These are phyloP conservation scores for Neodiprion pinetum DNA, from an alignment of 1,140 invertebrate species.

Conservation along the genomic window DNA sequence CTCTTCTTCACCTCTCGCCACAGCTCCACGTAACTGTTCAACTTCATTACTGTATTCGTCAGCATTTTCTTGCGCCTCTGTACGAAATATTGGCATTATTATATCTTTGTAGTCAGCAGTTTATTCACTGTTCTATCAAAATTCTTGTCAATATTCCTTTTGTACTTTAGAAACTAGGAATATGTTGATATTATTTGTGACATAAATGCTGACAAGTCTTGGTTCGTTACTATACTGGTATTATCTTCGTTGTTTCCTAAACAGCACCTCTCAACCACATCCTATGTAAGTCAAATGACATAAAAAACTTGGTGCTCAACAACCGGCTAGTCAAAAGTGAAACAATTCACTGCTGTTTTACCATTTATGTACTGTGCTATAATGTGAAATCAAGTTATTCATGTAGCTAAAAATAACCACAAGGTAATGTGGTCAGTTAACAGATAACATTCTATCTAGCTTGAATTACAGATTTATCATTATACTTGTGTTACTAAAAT, in stretches of 20 bases:
- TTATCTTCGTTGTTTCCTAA: background rate
- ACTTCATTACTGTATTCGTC: conserved; percentile 84
- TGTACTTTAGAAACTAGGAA: background rate
- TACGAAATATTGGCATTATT: conserved; percentile 42
- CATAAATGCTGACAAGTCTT: background rate
- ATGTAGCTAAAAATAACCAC: background rate
- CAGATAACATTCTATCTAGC: conserved; percentile 1
- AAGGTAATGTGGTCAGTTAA: background rate
- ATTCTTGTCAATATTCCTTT: background rate
- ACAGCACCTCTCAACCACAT: background rate
- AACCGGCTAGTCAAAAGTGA: background rate
- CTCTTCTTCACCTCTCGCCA: conserved; percentile 84
- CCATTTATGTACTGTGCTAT: background rate
- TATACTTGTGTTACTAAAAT: background rate
- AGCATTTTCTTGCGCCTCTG: conserved; percentile 77
- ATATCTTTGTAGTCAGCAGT: too few relatives aligned
- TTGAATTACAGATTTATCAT: background rate
- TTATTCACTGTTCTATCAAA: too few relatives aligned
- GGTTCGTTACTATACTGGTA: background rate
- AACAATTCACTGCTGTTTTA: background rate
- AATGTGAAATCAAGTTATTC: background rate
- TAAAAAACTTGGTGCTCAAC: background rate
- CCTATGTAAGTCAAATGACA: background rate
- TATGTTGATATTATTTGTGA: background rate
- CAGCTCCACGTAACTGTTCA: conserved; percentile 73